Evolutionary conservation across 2,797 vertebrate species (phyloP), one percentile per base, ranked within the genome.

Genomic region (Amniataba percoides): DNA sequence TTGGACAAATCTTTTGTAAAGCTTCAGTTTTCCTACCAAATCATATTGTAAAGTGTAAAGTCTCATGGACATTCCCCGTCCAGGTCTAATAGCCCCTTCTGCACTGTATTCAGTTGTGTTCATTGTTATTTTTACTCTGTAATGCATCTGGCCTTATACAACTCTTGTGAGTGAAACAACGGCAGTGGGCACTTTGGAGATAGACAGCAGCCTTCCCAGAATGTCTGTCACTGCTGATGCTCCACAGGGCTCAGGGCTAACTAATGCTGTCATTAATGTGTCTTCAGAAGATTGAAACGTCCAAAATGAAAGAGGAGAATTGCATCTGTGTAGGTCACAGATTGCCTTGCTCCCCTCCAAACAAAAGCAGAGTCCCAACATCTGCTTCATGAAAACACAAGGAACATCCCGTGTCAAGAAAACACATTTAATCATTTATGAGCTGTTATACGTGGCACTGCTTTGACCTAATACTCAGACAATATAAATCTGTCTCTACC

Each of bases 121-220:
- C 51, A 73, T 56, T 73, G 58, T 81, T 92, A 67, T 92, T 88
- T 86, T 82, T 80, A 82, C 74, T 64, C 74, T 73, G 45, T 52
- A 62, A 77, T 74, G 72, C 69, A 49, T 79, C 51, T 57, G 71
- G 51, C 76, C 65, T 68, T 68, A 71, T 42, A 46, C 57, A 49
- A 62, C 67, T 62, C 60, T 31, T 61, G 40, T 66, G 84, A 66
- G 56, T 52, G 66, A 68, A 79, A 82, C 74, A 81, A 46, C 76
- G 48, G 73, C 69, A 61, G 70, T 14, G 14, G 68, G 70, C 53
- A 72, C 63, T 67, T 71, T n/a, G 39, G 71, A 67, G 25, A 14
- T 11, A 45, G 45, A 80, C 63, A 43, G 5, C 67, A 72, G 81
- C 63, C 62, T 61, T 75, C 74, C 67, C 57, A 27, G 71, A 65